Evolutionary conservation across 1,140 invertebrate genomes (phyloP).

Genomic region (Tigriopus japonicus): DNA sequence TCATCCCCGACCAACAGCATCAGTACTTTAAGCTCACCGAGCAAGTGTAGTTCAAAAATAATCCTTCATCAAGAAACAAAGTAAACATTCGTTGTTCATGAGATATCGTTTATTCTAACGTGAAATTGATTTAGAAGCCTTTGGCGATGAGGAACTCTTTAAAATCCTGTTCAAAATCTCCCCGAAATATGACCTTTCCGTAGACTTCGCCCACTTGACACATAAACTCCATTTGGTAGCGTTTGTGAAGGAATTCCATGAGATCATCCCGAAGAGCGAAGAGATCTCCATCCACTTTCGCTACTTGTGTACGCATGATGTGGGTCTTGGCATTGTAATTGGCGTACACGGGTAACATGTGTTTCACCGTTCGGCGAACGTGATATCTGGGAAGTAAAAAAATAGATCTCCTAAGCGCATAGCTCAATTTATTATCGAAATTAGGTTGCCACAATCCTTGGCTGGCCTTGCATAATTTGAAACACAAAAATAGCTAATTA

Average conservation of each 20-base stretch:
- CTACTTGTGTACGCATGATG: not conserved
- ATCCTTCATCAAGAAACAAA: no score
- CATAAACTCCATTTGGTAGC: not conserved
- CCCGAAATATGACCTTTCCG: not conserved
- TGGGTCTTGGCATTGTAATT: not conserved
- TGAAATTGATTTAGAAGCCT: not conserved
- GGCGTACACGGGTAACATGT: not conserved
- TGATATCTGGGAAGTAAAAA: no score
- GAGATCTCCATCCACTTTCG: not conserved
- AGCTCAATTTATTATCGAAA: no score
- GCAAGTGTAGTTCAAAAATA: no score
- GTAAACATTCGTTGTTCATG: no score
- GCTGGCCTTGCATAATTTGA: no score
- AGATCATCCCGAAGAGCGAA: not conserved
- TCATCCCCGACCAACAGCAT: conserved; percentile 7
- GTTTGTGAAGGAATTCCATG: not conserved
- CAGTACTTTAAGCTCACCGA: conserved; percentile 6
- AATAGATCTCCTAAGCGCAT: no score
- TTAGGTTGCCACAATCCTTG: no score
- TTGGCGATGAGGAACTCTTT: not conserved
- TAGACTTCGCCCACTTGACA: not conserved
- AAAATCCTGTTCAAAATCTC: not conserved
- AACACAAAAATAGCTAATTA: no score
- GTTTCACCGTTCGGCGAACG: not conserved
- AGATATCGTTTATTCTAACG: no score